phyloP scores from a whole-genome alignment of 35 echinoderm and acorn worm species.

The Chiridota heheva region DNA sequence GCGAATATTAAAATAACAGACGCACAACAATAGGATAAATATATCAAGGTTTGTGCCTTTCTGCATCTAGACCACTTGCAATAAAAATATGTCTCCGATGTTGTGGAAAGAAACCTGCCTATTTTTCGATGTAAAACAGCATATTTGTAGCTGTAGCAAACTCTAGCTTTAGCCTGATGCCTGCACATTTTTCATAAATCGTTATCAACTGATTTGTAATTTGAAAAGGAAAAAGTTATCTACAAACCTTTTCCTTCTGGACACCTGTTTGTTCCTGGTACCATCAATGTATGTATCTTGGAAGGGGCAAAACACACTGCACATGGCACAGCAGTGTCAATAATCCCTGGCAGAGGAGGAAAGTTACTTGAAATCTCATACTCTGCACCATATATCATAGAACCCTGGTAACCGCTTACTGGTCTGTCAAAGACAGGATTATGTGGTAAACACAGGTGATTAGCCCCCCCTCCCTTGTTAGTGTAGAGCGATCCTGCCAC shows the following conservation, averaged over 20 bases:
- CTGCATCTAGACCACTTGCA: too few species aligned
- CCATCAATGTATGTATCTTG: slow-evolving; percentile 17
- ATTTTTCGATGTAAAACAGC: too few species aligned
- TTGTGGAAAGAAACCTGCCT: too few species aligned
- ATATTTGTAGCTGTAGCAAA: too few species aligned
- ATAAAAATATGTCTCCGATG: too few species aligned
- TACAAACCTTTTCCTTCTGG: slow-evolving; percentile 28
- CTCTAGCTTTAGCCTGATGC: too few species aligned
- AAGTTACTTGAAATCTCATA: slow-evolving; percentile 13
- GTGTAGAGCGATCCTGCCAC: not conserved
- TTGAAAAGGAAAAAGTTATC: too few species aligned
- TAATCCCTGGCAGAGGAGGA: not conserved
- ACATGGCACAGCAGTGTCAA: slow-evolving; percentile 42
- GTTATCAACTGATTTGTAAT: too few species aligned
- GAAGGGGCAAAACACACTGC: slow-evolving; percentile 42
- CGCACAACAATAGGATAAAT: too few species aligned
- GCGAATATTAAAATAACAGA: too few species aligned
- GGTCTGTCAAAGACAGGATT: slow-evolving; percentile 21
- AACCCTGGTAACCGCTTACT: not conserved
- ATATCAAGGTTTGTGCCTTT: too few species aligned
- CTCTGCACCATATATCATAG: slow-evolving; percentile 33
- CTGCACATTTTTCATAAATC: too few species aligned
- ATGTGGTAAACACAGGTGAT: slow-evolving; percentile 54
- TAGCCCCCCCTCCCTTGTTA: slow-evolving; percentile 17
- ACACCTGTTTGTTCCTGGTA: slow-evolving; percentile 31